Evolutionary conservation across 2,888 invertebrate species (phyloP), one percentile per base, ranked within the genome.

Genomic region (Apamea monoglypha): DNA sequence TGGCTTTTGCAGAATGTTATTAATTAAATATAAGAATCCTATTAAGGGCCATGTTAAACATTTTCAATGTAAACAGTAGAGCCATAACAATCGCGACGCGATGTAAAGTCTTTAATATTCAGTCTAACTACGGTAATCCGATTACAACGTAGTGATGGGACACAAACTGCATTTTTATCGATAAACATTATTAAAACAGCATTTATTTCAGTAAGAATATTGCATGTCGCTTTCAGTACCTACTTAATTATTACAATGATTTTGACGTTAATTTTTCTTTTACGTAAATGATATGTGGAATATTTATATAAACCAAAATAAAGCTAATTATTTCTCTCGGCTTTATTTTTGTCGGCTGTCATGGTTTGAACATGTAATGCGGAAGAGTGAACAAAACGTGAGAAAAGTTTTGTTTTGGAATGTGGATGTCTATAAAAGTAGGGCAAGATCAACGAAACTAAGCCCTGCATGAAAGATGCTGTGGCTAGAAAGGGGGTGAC

Each of bases 111-210:
- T 85, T 83, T 82, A 86, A 88, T 86, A 73, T 87, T 84, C 81
- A 73, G 82, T 86, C 86, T 90, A 86, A 90, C 90, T 88, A 89
- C 86, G 76, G 76, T 87, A 88, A 86, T 90, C 89, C 86, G 90
- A 91, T 91, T 90, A 88, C 77, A 75, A 36, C 66, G 21, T 87
- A 90, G 90, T 81, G 89, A 81, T 87, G 91, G 74, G 83, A 56
- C 50, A 21, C 1, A 0, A 0, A 32, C 14, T 67, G 32, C 61
- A 53, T 1, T 29, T 50, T 56, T 80, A 56, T 85, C 85, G 85
- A 86, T 72, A 71, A 16, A 71, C 56, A 14, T 14, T 59, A n/a
- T n/a, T 14, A 59, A 4, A 59, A 59, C 56, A 59, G 56, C 12
- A 12, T 12, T 59, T 59, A 56, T 1, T 56, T 56, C 12, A n/a